Evolutionary conservation across 1,140 invertebrate species (phyloP).

Genomic region (Aphelinus atriplicis): DNA sequence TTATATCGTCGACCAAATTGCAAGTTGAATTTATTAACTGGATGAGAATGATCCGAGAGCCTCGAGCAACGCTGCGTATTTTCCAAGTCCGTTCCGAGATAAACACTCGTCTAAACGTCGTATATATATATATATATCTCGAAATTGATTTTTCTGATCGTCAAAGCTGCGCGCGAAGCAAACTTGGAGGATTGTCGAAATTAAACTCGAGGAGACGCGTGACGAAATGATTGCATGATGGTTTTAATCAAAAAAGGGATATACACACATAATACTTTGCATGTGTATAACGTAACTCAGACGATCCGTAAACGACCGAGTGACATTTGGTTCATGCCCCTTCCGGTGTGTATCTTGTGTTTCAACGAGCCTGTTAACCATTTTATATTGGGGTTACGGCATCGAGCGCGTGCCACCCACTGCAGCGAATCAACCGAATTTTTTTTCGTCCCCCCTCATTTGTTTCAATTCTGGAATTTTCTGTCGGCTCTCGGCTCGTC

Average conservation of each 20-base stretch:
- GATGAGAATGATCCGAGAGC: no score
- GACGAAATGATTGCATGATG: constrained; percentile 1
- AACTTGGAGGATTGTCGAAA: no score
- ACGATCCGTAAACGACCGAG: constrained; percentile 56
- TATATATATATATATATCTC: no score
- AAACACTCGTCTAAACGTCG: no score
- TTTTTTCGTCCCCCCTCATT: constrained; percentile 16
- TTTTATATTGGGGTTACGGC: constrained; percentile 63
- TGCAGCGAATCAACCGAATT: constrained; percentile 44
- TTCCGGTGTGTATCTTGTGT: constrained; percentile 64
- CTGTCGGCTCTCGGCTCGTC: background rate
- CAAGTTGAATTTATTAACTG: no score
- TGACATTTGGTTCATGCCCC: constrained; percentile 62
- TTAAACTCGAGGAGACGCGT: no score
- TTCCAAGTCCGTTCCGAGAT: no score
- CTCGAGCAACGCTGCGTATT: no score
- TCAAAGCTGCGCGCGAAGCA: no score
- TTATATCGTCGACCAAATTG: no score
- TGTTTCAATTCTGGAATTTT: constrained; percentile 36
- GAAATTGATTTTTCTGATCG: no score
- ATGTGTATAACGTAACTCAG: background rate
- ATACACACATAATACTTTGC: constrained; percentile 10
- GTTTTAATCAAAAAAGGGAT: constrained; percentile 19
- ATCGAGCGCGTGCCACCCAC: constrained; percentile 64
- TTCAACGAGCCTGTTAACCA: constrained; percentile 59